Evolutionary conservation across 2,113 vertebrate species (phyloP), one percentile per base, ranked within the genome.

Genomic region (Delphinus delphis): DNA sequence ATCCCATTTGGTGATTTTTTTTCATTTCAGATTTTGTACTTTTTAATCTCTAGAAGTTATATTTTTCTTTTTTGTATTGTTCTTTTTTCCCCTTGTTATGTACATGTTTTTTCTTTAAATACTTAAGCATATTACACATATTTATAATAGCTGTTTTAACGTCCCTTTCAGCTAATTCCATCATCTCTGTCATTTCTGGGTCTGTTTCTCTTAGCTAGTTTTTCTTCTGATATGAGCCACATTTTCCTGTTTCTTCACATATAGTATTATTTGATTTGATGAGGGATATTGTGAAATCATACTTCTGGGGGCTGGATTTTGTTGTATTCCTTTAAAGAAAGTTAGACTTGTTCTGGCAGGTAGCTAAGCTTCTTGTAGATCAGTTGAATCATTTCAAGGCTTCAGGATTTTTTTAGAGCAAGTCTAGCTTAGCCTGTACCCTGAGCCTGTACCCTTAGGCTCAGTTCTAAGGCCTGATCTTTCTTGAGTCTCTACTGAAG

Each of bases 321-420:
- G 33, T 73, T 73, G 13, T 79, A 65, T 83, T 97, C 25, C 13
- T 95, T 87, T 90, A 93, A 83, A 90, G 44, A 93, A 83, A 73
- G n/a, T 60, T 93, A 73, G 44, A 79, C 47, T 53, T 81, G 10
- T 79, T 93, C 47, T 50, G 44, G 20, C 18, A 31, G 26, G n/a
- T 26, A 91, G 26, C 41, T 81, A 62, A 62, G 55, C 55, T 58
- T 58, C 55, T 58, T 58, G 55, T 58, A 58, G 55, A 58, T 58
- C 55, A 58, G 55, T 58, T 21, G 20, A 21, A 58, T 58, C 55
- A 58, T 58, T 58, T 58, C 55, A 58, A 58, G 55, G 55, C 20
- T 58, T 58, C 55, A 58, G 20, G 55, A 21, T 58, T 58, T 58
- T 58, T 85, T 58, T 33, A 65, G 74, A 26, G 7, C 12, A 73